Conservation (phyloP, 2,113 vertebrate genomes). For the Lagopus muta region DNA sequence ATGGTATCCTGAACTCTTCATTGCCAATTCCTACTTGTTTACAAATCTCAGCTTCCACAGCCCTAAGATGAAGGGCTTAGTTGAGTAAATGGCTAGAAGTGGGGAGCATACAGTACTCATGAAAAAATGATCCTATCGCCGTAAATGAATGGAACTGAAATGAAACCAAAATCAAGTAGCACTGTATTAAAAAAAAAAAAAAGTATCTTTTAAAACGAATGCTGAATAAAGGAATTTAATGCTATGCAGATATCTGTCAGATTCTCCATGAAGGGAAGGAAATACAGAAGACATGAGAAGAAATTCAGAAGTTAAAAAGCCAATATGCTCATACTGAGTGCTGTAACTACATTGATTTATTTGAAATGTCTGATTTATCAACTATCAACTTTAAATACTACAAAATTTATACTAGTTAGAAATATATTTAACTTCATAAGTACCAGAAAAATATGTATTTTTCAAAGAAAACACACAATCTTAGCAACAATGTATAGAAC, state of each 20-base stretch:
- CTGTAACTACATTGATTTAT: not conserved
- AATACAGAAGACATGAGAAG: not conserved
- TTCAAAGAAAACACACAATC: not conserved
- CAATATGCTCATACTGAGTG: not conserved
- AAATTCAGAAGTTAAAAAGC: not conserved
- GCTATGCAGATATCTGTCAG: not conserved
- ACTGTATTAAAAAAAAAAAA: not conserved
- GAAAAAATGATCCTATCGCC: not conserved
- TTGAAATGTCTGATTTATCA: not conserved
- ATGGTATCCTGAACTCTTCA: not conserved
- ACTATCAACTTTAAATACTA: not conserved
- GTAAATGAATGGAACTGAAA: conserved; percentile 7
- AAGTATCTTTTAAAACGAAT: not conserved
- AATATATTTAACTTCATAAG: not conserved
- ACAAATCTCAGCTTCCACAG: not conserved
- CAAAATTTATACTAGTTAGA: not conserved
- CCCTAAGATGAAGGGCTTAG: not conserved
- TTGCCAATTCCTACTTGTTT: not conserved
- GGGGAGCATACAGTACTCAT: not conserved
- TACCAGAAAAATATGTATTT: not conserved
- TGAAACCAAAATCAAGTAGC: not conserved
- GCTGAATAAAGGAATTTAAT: not conserved
- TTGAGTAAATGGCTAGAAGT: not conserved
- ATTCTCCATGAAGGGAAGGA: not conserved
- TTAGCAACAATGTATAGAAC: not conserved